Evolutionary conservation across 2,888 invertebrate species (phyloP), one percentile per base, ranked within the genome.

Genomic region (Drosophila anomelani): DNA sequence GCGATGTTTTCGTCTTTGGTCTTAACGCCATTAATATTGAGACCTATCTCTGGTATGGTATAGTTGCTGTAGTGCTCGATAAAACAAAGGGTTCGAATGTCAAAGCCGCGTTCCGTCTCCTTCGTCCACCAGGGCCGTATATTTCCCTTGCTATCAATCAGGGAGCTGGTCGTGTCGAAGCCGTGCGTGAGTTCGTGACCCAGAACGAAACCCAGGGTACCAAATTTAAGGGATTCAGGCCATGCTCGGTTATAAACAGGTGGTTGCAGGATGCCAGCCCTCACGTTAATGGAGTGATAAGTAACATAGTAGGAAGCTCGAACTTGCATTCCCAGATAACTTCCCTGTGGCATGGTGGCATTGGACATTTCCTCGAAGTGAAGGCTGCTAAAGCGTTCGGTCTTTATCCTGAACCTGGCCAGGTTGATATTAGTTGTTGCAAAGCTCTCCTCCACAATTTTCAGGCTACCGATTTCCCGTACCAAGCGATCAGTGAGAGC

Each of bases 141-240:
- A 0, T 73, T 46, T 3, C 89, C 87, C 3, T 36, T 74, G 29
- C 85, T 79, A 20, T 92, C 90, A 41, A 55, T 90, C 1, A 51
- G 12, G 6, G 88, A 74, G 0, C 92, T 91, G 1, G 75, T 60
- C 2, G 82, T 78, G 56, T 92, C 92, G 38, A 92, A 90, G 0
- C 89, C 91, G 47, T 91, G 92, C 0, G 90, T 91, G 36, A 92
- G 76, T 66, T 92, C 91, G 43, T 91, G 92, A 1, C 92, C 91
- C 38, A 92, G 80, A 32, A 91, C 43, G 26, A 84, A 92, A 1
- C 92, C 91, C 5, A 91, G 75, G 3, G 90, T 89, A 15, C 91
- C 92, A 34, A 81, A 92, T 67, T 91, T 91, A 2, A 91, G 62
- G 0, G 91, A 80, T 20, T 86, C 84, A 1, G 91, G 92, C 85